phyloP scores from a whole-genome alignment of 2,113 vertebrate species.

The Eulacestoma nigropectus region DNA sequence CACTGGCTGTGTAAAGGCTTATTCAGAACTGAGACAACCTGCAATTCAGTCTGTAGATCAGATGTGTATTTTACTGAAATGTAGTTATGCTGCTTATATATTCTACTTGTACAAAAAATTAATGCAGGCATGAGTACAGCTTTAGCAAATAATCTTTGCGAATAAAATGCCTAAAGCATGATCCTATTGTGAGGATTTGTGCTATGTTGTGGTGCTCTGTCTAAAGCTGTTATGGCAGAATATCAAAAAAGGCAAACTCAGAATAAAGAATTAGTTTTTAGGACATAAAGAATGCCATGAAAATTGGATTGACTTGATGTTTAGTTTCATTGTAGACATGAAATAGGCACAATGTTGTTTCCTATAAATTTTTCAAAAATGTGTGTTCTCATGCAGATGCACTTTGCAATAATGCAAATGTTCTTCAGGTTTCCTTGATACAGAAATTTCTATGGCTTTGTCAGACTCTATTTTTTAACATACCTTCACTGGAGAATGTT shows the following conservation, averaged over 20 bases:
- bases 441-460: not conserved
- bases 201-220: not conserved
- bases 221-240: not conserved
- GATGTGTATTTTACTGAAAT: not conserved
- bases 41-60: not conserved
- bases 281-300: not conserved
- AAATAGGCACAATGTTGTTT: not conserved
- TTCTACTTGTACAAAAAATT: conserved; percentile 8
- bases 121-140: not conserved
- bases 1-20: not conserved
- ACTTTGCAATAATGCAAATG: not conserved
- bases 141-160: conserved; percentile 30
- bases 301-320: not conserved
- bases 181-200: conserved; percentile 47
- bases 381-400: not conserved
- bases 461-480: not conserved
- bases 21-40: not conserved
- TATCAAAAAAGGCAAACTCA: not conserved
- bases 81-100: not conserved
- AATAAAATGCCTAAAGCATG: conserved; percentile 33
- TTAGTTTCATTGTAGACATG: not conserved
- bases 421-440: not conserved
- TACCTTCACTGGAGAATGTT: not conserved
- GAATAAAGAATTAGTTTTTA: not conserved
- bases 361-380: not conserved